These are phyloP conservation scores for Gasterosteus nipponicus DNA, from an alignment of 2,113 vertebrate species.

Conservation along the genomic window DNA sequence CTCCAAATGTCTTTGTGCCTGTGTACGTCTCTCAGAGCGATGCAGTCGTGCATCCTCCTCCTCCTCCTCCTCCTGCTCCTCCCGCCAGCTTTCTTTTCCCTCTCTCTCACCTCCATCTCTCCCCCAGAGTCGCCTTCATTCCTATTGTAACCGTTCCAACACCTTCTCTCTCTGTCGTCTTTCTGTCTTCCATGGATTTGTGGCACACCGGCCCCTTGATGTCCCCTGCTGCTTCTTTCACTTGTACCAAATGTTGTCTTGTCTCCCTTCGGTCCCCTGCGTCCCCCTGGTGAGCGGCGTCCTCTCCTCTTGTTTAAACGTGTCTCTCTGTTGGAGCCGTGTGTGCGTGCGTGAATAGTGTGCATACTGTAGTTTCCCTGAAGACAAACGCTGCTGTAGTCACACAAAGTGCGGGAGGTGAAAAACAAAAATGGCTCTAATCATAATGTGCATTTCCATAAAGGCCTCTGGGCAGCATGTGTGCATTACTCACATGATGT, in stretches of 20 bases:
- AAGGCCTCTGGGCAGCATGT: conserved; percentile 2
- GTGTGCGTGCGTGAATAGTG: neutral
- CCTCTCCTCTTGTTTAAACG: conserved; percentile 29
- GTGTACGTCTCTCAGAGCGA: neutral
- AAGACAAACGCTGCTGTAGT: conserved; percentile 9
- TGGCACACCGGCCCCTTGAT: neutral
- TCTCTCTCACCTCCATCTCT: neutral
- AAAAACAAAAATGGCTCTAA: neutral
- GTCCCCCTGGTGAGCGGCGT: neutral
- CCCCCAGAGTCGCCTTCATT: neutral
- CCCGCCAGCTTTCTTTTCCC: neutral
- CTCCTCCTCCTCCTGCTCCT: conserved; percentile 1
- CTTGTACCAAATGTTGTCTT: neutral
- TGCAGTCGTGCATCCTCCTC: neutral
- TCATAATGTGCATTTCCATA: neutral
- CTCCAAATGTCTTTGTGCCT: neutral
- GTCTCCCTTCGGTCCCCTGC: neutral
- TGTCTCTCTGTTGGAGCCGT: neutral
- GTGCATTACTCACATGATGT: conserved; percentile 35
- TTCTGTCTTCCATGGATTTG: neutral
- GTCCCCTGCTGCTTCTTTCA: neutral
- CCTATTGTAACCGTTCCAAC: conserved; percentile 18
- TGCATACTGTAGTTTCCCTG: neutral
- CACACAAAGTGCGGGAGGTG: neutral
- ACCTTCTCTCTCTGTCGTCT: neutral